phyloP scores from a whole-genome alignment of 1,140 invertebrate species.

The Euwallacea similis region DNA sequence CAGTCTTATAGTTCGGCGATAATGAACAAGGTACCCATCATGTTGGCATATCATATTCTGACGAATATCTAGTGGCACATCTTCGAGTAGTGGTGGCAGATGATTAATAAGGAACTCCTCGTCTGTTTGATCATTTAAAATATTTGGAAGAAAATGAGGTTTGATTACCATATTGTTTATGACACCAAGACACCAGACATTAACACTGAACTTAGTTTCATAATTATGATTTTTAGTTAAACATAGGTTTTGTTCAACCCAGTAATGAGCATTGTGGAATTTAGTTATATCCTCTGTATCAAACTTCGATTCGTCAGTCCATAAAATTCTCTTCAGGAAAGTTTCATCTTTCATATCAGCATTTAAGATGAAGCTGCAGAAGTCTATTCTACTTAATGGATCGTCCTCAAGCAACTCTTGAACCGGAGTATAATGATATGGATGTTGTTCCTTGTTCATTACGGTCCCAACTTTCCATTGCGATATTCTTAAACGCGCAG shows the following conservation, averaged over 20 bases:
- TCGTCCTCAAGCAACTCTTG: constrained; percentile 20
- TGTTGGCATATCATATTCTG: too few relatives aligned
- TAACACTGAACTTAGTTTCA: not conserved
- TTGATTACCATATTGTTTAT: not conserved
- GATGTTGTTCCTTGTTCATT: constrained; percentile 5
- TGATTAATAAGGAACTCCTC: too few relatives aligned
- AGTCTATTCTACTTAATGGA: constrained; percentile 14
- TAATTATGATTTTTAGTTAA: not conserved
- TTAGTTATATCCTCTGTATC: not conserved
- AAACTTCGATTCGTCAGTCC: not conserved
- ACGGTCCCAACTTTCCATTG: constrained; percentile 7
- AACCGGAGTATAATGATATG: not conserved
- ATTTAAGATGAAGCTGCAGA: constrained; percentile 9
- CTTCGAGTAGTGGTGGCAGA: too few relatives aligned
- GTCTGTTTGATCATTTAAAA: too few relatives aligned
- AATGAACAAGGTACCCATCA: not conserved
- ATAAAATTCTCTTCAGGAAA: not conserved
- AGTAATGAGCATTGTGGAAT: not conserved
- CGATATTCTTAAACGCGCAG: not conserved
- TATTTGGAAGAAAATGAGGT: too few relatives aligned
- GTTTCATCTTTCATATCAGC: constrained; percentile 10
- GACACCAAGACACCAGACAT: not conserved
- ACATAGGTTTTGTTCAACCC: not conserved
- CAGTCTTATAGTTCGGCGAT: not conserved
- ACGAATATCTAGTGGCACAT: too few relatives aligned